Evolutionary conservation across 1,140 invertebrate genomes (phyloP).

Genomic region (Drosophila arizonae): DNA sequence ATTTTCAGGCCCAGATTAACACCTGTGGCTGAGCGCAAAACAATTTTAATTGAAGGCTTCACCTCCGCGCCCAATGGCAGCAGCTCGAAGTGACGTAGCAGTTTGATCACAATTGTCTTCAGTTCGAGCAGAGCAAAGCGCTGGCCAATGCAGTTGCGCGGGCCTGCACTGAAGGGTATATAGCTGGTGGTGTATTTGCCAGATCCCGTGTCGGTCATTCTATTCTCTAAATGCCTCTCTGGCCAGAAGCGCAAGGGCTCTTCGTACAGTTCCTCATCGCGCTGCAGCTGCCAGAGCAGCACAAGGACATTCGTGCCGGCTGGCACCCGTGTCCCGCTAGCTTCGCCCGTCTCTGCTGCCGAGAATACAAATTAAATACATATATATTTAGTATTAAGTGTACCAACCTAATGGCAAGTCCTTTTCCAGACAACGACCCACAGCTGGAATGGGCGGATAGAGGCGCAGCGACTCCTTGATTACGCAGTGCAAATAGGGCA

Average conservation of each 20-base stretch:
- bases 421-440: constrained; percentile 84
- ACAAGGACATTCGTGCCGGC: constrained; percentile 79
- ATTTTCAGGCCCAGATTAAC: constrained; percentile 56
- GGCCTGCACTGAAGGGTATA: constrained; percentile 89
- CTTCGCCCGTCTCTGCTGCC: neutral
- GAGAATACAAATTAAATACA: neutral
- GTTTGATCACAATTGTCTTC: constrained; percentile 76
- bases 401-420: constrained; percentile 82
- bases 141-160: constrained; percentile 89
- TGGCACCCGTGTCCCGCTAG: constrained; percentile 63
- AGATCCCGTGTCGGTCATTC: neutral
- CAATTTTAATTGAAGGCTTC: constrained; percentile 66
- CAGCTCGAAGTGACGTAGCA: constrained; percentile 73
- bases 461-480: constrained; percentile 86
- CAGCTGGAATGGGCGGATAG: constrained; percentile 86
- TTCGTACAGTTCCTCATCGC: constrained; percentile 49
- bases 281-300: constrained; percentile 79
- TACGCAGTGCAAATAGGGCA: constrained; percentile 86
- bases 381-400: neutral
- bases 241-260: constrained; percentile 85
- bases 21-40: constrained; percentile 63
- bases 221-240: constrained; percentile 82
- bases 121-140: constrained; percentile 81
- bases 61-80: constrained; percentile 54
- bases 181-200: constrained; percentile 54